Evolutionary conservation across 2,113 vertebrate genomes (phyloP), one percentile per base, ranked within the genome.

Genomic region (Dicentrarchus labrax): DNA sequence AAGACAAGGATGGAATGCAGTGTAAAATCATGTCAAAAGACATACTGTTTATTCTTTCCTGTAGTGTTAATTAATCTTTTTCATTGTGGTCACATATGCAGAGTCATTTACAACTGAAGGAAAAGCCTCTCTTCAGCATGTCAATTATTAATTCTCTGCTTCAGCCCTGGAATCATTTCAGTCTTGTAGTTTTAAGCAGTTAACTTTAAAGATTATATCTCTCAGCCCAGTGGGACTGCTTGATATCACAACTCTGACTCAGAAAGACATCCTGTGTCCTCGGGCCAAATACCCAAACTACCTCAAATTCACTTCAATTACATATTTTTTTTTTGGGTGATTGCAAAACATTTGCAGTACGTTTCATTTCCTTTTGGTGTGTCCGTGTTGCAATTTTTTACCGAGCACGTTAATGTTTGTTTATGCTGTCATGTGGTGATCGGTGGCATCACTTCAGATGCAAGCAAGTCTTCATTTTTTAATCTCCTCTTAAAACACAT

Each of bases 391-490:
- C 38, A 9, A 62, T 39, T 13, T 69, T 8, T 21, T 22, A 24
- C 6, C 8, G 56, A 19, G 22, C 36, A 13, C 30, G 50, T 65
- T 84, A 1, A 48, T 82, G 1, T 50, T 50, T 50, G 47, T 50
- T 78, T 70, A 39, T 75, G 36, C 60, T 72, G 45, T 43, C 41
- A 10, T 65, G 67, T 62, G 38, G 30, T 30, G 30, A 30, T 30
- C 30, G 30, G 30, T 30, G 30, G 65, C 76, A 75, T 89, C 85
- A 79, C 66, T 80, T 86, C 87, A 53, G 56, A 17, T n/a, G 19
- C 22, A 47, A 47, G 45, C 30, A 30, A 30, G 30, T 30, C 30
- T 1, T 30, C 30, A 30, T 30, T 1, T 30, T 47, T 47, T 47
- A 10, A 47, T 47, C 45, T 47, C 45, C 11, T 47, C 45, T 47